Percentiles rank a stretch among this genome's conserved stretches.
These are phyloP conservation scores for Coreius guichenoti DNA, from an alignment of 2,797 vertebrate species.

Conservation along the genomic window DNA sequence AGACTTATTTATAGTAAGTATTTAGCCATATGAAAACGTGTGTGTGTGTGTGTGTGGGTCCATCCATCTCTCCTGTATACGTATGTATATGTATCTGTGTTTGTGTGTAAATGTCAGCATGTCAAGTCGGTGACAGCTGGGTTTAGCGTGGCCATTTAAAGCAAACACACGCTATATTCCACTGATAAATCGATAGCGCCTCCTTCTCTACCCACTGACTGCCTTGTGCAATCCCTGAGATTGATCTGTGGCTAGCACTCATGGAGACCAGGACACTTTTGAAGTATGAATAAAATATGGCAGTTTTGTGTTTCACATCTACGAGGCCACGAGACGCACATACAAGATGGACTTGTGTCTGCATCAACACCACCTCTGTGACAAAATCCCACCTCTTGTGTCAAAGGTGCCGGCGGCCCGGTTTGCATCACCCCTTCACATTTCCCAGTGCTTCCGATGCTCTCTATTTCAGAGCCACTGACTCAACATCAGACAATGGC, in stretches of 20 bases:
- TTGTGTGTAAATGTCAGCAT: slow-evolving; percentile 70
- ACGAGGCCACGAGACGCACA: slow-evolving; percentile 22
- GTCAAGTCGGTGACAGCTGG: slow-evolving; percentile 73
- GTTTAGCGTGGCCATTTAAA: slow-evolving; percentile 79
- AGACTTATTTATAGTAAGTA: slow-evolving; percentile 52
- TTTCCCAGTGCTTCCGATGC: slow-evolving; percentile 73
- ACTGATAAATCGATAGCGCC: slow-evolving; percentile 79
- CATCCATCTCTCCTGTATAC: slow-evolving; percentile 48
- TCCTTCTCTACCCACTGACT: slow-evolving; percentile 72
- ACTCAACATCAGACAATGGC: slow-evolving; percentile 75
- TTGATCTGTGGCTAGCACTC: slow-evolving; percentile 65
- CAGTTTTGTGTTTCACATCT: slow-evolving; percentile 74
- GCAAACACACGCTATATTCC: slow-evolving; percentile 78
- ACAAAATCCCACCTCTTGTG: slow-evolving; percentile 43
- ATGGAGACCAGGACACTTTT: slow-evolving; percentile 69
- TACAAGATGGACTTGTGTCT: slow-evolving; percentile 32
- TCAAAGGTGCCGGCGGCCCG: slow-evolving; percentile 47
- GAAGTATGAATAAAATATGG: slow-evolving; percentile 83
- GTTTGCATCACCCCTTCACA: slow-evolving; percentile 74
- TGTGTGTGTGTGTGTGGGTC: slow-evolving; percentile 12
- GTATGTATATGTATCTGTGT: slow-evolving; percentile 51
- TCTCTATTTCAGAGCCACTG: slow-evolving; percentile 76
- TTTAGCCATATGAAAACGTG: slow-evolving; percentile 7
- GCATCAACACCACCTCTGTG: slow-evolving; percentile 39
- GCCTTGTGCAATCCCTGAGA: slow-evolving; percentile 61